phyloP scores from a whole-genome alignment of 2,888 invertebrate species.

The Aplocera efformata region DNA sequence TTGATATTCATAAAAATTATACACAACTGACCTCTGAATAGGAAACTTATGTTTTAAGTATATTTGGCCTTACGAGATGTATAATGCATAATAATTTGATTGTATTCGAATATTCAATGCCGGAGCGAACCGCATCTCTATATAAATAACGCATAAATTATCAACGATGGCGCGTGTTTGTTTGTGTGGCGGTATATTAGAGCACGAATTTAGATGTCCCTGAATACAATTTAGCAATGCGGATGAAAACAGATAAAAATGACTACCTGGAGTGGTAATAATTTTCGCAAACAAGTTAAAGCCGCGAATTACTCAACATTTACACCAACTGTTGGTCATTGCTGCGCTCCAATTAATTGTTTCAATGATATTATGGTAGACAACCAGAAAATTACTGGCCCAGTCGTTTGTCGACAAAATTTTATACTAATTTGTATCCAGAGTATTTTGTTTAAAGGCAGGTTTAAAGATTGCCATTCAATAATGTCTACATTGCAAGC shows the following conservation, averaged over 20 bases:
- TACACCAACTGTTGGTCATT: slow-evolving; percentile 8
- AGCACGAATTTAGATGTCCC: slow-evolving; percentile 5
- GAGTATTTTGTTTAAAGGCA: no score
- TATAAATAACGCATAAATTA: slow-evolving; percentile 1
- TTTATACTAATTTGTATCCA: no score
- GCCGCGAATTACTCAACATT: slow-evolving; percentile 19
- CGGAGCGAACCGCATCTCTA: slow-evolving; percentile 2
- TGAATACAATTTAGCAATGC: slow-evolving; percentile 10
- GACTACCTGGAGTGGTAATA: no score
- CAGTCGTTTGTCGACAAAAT: background rate
- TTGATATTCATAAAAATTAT: slow-evolving; percentile 8
- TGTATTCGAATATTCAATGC: background rate
- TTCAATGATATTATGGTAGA: slow-evolving; percentile 13
- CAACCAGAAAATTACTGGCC: slow-evolving; percentile 5
- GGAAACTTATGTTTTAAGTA: background rate
- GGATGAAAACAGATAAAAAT: slow-evolving; percentile 1
- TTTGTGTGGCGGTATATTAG: background rate
- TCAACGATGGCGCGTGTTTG: background rate
- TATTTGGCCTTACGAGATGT: slow-evolving; percentile 1
- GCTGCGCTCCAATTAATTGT: slow-evolving; percentile 19
- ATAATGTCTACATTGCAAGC: no score
- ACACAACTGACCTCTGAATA: slow-evolving; percentile 5
- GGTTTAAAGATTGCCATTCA: no score
- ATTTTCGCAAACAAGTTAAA: slow-evolving; percentile 1
- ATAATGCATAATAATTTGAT: background rate